Conservation (phyloP, 2,888 invertebrate species). For the Tinea semifulvella region DNA sequence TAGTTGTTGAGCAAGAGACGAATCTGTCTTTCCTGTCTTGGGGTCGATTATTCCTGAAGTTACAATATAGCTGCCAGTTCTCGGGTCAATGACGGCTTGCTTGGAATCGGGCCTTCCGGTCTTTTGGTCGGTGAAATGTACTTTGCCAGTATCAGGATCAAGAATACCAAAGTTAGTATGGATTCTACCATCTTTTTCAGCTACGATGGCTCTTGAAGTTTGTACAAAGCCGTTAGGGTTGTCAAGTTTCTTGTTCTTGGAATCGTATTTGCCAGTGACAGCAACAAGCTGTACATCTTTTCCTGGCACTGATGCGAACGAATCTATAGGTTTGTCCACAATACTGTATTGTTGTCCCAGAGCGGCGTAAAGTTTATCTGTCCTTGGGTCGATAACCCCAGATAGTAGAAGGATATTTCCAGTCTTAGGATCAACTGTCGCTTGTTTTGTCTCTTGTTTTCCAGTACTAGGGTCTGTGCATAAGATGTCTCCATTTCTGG, state of each 20-base stretch:
- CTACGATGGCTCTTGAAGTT: slow-evolving; percentile 64
- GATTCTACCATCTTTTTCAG: slow-evolving; percentile 76
- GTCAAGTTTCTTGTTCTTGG: slow-evolving; percentile 67
- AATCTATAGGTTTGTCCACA: slow-evolving; percentile 65
- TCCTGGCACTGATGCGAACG: slow-evolving; percentile 45
- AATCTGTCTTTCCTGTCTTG: slow-evolving; percentile 70
- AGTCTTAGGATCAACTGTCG: slow-evolving; percentile 59
- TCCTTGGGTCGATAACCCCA: slow-evolving; percentile 67
- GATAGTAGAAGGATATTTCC: slow-evolving; percentile 60
- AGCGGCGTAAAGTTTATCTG: slow-evolving; percentile 63
- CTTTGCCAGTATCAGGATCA: slow-evolving; percentile 66
- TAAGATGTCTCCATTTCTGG: slow-evolving; percentile 64
- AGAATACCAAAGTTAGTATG: slow-evolving; percentile 72
- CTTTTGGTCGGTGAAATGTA: slow-evolving; percentile 65
- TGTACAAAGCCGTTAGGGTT: slow-evolving; percentile 65
- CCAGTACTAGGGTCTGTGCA: slow-evolving; percentile 52
- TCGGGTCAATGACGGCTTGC: slow-evolving; percentile 65
- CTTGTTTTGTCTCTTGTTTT: slow-evolving; percentile 48
- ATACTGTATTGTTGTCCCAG: slow-evolving; percentile 69
- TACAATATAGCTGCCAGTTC: slow-evolving; percentile 64
- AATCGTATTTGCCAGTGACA: slow-evolving; percentile 67
- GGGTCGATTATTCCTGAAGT: slow-evolving; percentile 70
- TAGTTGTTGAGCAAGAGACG: slow-evolving; percentile 67
- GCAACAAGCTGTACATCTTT: slow-evolving; percentile 66
- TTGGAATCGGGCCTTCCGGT: slow-evolving; percentile 71